phyloP scores from a whole-genome alignment of 37 sponge, comb jelly and placozoan species.

The Eunapius fragilis region DNA sequence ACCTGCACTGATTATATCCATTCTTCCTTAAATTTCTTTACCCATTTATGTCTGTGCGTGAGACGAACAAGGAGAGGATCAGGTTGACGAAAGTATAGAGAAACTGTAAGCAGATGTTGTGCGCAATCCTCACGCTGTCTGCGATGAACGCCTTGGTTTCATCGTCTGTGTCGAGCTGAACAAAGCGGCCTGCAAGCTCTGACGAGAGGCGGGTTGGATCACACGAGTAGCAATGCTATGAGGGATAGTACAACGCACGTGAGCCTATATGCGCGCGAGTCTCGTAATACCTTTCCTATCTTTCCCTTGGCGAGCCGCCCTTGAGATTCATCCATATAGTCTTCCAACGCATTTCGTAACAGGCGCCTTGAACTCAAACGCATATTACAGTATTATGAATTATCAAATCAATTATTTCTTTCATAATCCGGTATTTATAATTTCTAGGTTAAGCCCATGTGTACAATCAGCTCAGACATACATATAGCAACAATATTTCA shows the following conservation, averaged over 20 bases:
- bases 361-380: not conserved
- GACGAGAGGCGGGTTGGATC: conserved; percentile 25
- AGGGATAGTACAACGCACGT: not conserved
- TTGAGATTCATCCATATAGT: not conserved
- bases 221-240: conserved; percentile 50
- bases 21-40: not conserved
- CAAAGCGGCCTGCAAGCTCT: conserved; percentile 29
- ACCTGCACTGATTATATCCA: not conserved
- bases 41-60: conserved; percentile 71
- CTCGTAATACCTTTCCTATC: conserved; percentile 3
- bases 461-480: too few species aligned
- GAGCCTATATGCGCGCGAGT: not conserved
- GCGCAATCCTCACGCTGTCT: conserved; percentile 19
- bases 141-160: conserved; percentile 49
- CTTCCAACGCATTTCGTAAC: not conserved
- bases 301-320: not conserved
- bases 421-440: not conserved
- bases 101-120: conserved; percentile 52
- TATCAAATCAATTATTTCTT: too few species aligned
- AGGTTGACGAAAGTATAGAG: conserved; percentile 31
- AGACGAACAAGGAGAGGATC: conserved; percentile 51
- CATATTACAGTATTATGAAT: too few species aligned
- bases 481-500: too few species aligned
- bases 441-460: not conserved
- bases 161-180: conserved; percentile 37